Base-by-base conservation (phyloP, 2,888 invertebrate genomes). In the Boloria euphrosyne region DNA sequence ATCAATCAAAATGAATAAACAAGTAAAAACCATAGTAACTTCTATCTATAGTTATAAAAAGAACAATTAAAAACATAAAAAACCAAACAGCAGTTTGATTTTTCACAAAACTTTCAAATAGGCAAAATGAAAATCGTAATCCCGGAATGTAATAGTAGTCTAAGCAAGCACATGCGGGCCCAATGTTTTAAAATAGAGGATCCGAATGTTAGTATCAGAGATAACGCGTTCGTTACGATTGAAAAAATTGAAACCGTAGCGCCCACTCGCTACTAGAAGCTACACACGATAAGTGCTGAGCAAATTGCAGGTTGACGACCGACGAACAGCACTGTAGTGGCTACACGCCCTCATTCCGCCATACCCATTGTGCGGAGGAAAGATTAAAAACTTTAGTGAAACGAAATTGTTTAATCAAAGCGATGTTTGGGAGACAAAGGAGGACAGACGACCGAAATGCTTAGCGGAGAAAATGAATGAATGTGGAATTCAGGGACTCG, bases 311-410 rank as follows among this genome's bases (percentile, higher is more conserved):
- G 66, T 67, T 60, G 69, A 66, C 64, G 68, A 65, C 58, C 67
- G 66, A 57, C 61, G 69, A 65, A 64, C 68, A 64, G 60, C 64
- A 51, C 46, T 55, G 57, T 61, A 65, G 67, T 60, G 58, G 62
- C 61, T 66, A 52, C 62, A 62, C 52, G 67, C 63, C 18, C 70
- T 54, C 67, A 38, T 60, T 67, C 22, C 52, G 49, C 49, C 61
- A 17, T 52, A 52, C 58, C 62, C 54, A 60, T 64, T 65, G 69
- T 70, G 63, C 55, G 54, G 53, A 31, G 53, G 65, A 66, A 62
- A 76, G 75, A 76, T 75, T 75, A 74, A 75, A 76, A 77, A 73
- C 72, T 73, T 76, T 75, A 73, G 71, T 75, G 63, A 70, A 53
- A 69, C 65, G 67, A 54, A 74, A 75, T 74, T 73, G 75, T 73